Evolutionary conservation across 2,888 invertebrate genomes (phyloP).

Genomic region (Drepana falcataria): DNA sequence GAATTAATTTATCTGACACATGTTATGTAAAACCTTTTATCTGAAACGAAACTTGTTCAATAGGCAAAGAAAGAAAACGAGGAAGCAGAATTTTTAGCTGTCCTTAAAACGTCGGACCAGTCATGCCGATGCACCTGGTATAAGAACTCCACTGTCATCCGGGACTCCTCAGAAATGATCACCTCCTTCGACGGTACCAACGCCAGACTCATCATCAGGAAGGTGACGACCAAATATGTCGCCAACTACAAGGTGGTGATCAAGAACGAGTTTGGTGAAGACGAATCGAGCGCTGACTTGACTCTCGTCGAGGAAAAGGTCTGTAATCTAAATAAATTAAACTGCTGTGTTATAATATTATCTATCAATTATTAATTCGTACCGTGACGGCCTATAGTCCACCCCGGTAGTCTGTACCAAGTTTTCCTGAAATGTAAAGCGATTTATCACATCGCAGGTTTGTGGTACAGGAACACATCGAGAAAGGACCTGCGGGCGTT

Average conservation of each 20-base stretch:
- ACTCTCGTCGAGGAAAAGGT: slow-evolving; percentile 84
- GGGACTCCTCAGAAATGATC: slow-evolving; percentile 86
- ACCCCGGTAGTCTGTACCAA: too few relatives aligned
- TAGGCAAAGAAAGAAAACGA: slow-evolving; percentile 78
- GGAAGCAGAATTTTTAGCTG: slow-evolving; percentile 87
- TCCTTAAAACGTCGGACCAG: slow-evolving; percentile 86
- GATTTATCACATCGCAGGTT: too few relatives aligned
- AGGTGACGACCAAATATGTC: slow-evolving; percentile 85
- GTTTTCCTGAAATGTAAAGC: too few relatives aligned
- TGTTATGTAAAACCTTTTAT: background rate
- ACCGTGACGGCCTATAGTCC: too few relatives aligned
- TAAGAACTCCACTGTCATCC: slow-evolving; percentile 87
- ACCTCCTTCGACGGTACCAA: slow-evolving; percentile 91
- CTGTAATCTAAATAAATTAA: slow-evolving; percentile 3
- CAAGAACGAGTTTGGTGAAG: slow-evolving; percentile 94
- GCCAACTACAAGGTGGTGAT: slow-evolving; percentile 92
- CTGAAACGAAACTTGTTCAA: slow-evolving; percentile 8
- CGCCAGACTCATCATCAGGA: slow-evolving; percentile 87
- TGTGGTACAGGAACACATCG: too few relatives aligned
- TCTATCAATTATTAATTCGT: too few relatives aligned
- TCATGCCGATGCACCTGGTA: slow-evolving; percentile 92
- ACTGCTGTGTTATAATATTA: too few relatives aligned
- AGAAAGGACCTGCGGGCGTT: too few relatives aligned
- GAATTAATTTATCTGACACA: too few relatives aligned
- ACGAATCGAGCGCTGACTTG: slow-evolving; percentile 91